Evolutionary conservation across 2,113 vertebrate genomes (phyloP).

Genomic region (Archocentrus centrarchus): DNA sequence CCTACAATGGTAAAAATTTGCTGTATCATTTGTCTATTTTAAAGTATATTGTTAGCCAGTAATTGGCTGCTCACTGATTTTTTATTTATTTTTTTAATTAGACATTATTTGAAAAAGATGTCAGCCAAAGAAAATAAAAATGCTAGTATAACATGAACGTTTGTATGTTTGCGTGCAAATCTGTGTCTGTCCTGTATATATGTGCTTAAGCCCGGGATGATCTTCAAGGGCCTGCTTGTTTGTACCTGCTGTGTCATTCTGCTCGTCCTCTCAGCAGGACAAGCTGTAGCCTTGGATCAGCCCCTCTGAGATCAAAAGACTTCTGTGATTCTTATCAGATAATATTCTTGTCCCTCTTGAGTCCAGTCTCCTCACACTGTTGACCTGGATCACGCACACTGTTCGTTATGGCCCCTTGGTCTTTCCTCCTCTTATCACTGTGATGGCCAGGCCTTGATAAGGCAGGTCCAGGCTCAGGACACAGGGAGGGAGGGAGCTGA

Average conservation of each 20-base stretch:
- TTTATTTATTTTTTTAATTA: not conserved
- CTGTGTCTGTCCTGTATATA: constrained; percentile 53
- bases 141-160: not conserved
- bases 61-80: not conserved
- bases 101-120: not conserved
- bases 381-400: constrained; percentile 73
- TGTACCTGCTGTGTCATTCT: constrained; percentile 81
- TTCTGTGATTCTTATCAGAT: constrained; percentile 80
- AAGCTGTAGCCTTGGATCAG: constrained; percentile 81
- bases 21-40: not conserved
- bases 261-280: constrained; percentile 81
- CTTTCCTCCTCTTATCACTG: constrained; percentile 82
- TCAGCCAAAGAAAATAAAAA: not conserved
- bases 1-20: not conserved
- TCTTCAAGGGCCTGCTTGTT: constrained; percentile 80
- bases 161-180: constrained; percentile 12
- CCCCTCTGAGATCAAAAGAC: constrained; percentile 81
- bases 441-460: constrained; percentile 71
- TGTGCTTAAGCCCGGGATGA: constrained; percentile 61
- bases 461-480: constrained; percentile 67
- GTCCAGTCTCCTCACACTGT: constrained; percentile 69
- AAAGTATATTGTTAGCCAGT: not conserved
- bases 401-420: constrained; percentile 76
- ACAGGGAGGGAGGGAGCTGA: constrained; percentile 62
- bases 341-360: constrained; percentile 76